phyloP scores from a whole-genome alignment of 2,113 vertebrate genomes.

The Odocoileus hemionus region DNA sequence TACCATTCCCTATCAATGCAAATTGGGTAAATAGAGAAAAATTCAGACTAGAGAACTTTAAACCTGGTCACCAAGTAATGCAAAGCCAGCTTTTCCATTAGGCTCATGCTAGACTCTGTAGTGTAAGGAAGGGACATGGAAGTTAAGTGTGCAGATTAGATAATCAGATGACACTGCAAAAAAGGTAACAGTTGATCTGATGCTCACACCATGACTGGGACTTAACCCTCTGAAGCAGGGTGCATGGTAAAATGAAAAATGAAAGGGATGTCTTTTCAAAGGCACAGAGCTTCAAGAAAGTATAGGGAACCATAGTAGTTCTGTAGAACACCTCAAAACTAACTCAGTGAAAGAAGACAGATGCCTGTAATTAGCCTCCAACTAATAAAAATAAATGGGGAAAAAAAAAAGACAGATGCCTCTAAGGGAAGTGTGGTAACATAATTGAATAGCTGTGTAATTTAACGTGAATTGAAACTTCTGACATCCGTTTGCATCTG shows the following conservation, averaged over 20 bases:
- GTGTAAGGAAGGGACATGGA: not conserved
- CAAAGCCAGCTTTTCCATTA: not conserved
- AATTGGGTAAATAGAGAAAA: not conserved
- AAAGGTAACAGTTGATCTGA: not conserved
- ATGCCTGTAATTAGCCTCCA: too few species aligned
- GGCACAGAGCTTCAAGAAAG: not conserved
- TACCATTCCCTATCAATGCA: not conserved
- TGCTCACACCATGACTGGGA: not conserved
- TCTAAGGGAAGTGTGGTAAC: not conserved
- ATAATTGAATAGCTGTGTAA: not conserved
- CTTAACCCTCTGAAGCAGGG: not conserved
- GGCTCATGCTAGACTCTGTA: not conserved
- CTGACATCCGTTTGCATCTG: not conserved
- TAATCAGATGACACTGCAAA: not conserved
- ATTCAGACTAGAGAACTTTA: not conserved
- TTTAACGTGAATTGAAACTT: not conserved
- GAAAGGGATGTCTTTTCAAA: not conserved
- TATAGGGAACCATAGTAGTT: not conserved
- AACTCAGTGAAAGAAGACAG: not conserved
- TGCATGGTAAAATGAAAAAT: not conserved
- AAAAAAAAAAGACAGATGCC: not conserved
- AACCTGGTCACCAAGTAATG: not conserved
- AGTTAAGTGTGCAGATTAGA: not conserved
- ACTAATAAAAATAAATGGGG: too few species aligned
- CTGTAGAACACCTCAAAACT: not conserved